Evolutionary conservation across 2,888 invertebrate species (phyloP).

Genomic region (Limenitis camilla): DNA sequence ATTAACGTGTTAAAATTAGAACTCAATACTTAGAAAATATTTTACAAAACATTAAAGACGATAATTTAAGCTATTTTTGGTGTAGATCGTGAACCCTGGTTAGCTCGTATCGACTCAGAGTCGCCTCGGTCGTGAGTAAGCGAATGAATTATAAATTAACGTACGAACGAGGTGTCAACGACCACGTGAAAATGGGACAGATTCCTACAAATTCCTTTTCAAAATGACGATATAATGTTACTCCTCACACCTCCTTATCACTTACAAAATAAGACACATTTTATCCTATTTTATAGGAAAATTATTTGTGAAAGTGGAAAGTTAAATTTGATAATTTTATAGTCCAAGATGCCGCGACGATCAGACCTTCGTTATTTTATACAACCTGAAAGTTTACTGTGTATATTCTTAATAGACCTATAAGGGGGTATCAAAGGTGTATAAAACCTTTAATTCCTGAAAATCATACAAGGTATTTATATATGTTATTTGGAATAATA

Average conservation of each 20-base stretch:
- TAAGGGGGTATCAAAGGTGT: too few relatives aligned
- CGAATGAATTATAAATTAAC: slow-evolving; percentile 39
- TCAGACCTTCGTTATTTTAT: too few relatives aligned
- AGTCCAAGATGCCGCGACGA: neutral
- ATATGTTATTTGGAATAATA: too few relatives aligned
- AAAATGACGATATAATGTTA: slow-evolving; percentile 13
- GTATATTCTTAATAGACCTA: too few relatives aligned
- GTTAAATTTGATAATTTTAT: slow-evolving; percentile 19
- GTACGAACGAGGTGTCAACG: slow-evolving; percentile 26
- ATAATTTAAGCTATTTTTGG: too few relatives aligned
- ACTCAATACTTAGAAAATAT: too few relatives aligned
- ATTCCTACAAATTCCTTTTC: slow-evolving; percentile 16
- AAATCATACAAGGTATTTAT: too few relatives aligned
- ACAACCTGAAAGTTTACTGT: too few relatives aligned
- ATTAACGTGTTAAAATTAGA: too few relatives aligned
- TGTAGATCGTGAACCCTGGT: too few relatives aligned
- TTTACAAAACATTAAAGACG: too few relatives aligned
- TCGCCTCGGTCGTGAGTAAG: slow-evolving; percentile 38
- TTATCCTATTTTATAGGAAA: neutral
- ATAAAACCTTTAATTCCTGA: too few relatives aligned
- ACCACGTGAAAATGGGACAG: slow-evolving; percentile 27
- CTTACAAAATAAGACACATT: neutral
- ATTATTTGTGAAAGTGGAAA: slow-evolving; percentile 6
- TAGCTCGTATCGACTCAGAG: slow-evolving; percentile 27
- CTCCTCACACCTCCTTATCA: slow-evolving; percentile 3